These are phyloP conservation scores for Typhlichthys eigenmanni DNA, from an alignment of 2,797 vertebrate species.

Conservation along the genomic window DNA sequence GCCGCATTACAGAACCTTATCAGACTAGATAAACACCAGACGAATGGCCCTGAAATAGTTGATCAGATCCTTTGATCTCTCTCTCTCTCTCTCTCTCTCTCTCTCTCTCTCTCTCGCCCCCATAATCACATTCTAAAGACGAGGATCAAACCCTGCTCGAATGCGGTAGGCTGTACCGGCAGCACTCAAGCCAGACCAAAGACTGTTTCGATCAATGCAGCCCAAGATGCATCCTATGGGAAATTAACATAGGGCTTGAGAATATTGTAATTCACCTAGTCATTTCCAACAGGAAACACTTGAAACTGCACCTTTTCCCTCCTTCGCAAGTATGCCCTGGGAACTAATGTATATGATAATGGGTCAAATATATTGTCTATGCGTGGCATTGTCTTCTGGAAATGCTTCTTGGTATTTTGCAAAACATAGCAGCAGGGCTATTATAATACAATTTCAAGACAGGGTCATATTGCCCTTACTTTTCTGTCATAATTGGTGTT, in stretches of 20 bases:
- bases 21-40: slow-evolving; percentile 13
- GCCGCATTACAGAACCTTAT: slow-evolving; percentile 13
- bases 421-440: neutral
- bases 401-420: slow-evolving; percentile 7
- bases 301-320: slow-evolving; percentile 4
- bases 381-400: neutral
- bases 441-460: neutral
- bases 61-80: neutral
- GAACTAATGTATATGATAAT: slow-evolving; percentile 6
- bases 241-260: neutral
- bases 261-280: slow-evolving; percentile 4
- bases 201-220: slow-evolving; percentile 17
- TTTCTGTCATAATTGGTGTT: too few relatives aligned
- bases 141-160: slow-evolving; percentile 14
- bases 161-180: slow-evolving; percentile 15
- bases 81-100: neutral
- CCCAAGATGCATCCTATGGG: slow-evolving; percentile 17
- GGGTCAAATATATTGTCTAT: neutral
- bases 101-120: neutral
- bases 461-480: too few relatives aligned
- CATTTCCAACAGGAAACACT: slow-evolving; percentile 1
- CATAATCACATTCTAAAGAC: slow-evolving; percentile 1
- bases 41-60: neutral
- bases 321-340: slow-evolving; percentile 3
- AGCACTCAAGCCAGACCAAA: slow-evolving; percentile 15